Percentiles rank a stretch among this genome's conserved stretches.
These are phyloP conservation scores for Ptilodon capucinus DNA, from an alignment of 2,888 invertebrate genomes.

Conservation along the genomic window DNA sequence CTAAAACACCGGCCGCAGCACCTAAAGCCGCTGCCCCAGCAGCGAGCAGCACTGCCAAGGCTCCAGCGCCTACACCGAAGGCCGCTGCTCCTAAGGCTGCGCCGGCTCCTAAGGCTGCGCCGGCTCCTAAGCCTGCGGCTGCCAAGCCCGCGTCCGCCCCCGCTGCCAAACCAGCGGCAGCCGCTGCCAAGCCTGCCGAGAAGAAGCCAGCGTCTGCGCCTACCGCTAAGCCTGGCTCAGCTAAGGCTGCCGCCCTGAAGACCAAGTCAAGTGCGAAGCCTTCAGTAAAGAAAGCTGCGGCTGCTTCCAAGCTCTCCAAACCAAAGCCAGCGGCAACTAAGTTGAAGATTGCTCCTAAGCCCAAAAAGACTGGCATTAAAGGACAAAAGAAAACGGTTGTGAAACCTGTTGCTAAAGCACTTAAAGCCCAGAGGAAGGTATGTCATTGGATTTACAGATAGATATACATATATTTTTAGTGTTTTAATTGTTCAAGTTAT, in stretches of 20 bases:
- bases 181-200: constrained; percentile 63
- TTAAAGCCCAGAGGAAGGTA: constrained; percentile 94
- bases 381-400: constrained; percentile 77
- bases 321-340: constrained; percentile 77
- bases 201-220: constrained; percentile 67
- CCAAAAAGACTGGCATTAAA: constrained; percentile 81
- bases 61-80: too few relatives aligned
- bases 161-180: constrained; percentile 70
- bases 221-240: constrained; percentile 78
- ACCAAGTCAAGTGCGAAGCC: constrained; percentile 78
- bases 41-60: constrained; percentile 51
- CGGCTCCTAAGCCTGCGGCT: constrained; percentile 67
- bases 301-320: constrained; percentile 71
- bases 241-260: constrained; percentile 77
- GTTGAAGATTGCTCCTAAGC: constrained; percentile 78
- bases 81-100: constrained; percentile 74
- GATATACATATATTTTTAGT: too few relatives aligned
- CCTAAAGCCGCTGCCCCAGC: constrained; percentile 64
- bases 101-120: constrained; percentile 60
- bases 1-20: constrained; percentile 73
- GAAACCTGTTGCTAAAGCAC: constrained; percentile 88
- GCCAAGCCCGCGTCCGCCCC: constrained; percentile 75
- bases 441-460: constrained; percentile 19
- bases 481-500: too few relatives aligned
- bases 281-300: constrained; percentile 76